Evolutionary conservation across 2,797 vertebrate genomes (phyloP).

Genomic region (Pantherophis alleghaniensis): DNA sequence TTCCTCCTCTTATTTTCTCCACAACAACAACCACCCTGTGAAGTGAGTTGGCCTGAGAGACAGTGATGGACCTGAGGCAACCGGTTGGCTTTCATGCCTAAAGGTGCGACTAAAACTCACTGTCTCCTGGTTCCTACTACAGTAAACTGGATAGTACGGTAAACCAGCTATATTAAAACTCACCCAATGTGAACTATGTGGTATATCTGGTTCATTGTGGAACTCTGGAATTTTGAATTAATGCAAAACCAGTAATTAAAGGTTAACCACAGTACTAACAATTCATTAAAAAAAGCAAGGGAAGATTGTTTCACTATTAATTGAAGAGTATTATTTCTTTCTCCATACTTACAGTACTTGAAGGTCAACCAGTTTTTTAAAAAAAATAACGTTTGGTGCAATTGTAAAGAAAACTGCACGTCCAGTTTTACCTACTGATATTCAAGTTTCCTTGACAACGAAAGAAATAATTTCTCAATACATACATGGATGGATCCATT

Average conservation of each 20-base stretch:
- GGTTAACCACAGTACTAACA: conserved; percentile 38
- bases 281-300: conserved; percentile 50
- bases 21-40: not conserved
- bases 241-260: conserved; percentile 43
- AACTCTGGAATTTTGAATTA: conserved; percentile 29
- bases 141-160: not conserved
- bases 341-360: conserved; percentile 14
- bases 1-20: not conserved
- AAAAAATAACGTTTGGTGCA: conserved; percentile 19
- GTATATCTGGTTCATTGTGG: not conserved
- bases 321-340: conserved; percentile 38
- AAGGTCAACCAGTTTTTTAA: conserved; percentile 23
- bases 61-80: not conserved
- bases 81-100: not conserved
- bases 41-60: not conserved
- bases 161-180: not conserved
- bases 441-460: conserved; percentile 58
- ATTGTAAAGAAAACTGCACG: conserved; percentile 38
- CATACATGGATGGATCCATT: conserved; percentile 56
- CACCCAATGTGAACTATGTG: not conserved
- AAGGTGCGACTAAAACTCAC: not conserved
- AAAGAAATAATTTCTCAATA: conserved; percentile 57
- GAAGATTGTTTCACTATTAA: conserved; percentile 39
- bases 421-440: conserved; percentile 47
- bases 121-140: not conserved